Evolutionary conservation across 2,797 vertebrate species (phyloP).

Genomic region (Ceryle rudis): DNA sequence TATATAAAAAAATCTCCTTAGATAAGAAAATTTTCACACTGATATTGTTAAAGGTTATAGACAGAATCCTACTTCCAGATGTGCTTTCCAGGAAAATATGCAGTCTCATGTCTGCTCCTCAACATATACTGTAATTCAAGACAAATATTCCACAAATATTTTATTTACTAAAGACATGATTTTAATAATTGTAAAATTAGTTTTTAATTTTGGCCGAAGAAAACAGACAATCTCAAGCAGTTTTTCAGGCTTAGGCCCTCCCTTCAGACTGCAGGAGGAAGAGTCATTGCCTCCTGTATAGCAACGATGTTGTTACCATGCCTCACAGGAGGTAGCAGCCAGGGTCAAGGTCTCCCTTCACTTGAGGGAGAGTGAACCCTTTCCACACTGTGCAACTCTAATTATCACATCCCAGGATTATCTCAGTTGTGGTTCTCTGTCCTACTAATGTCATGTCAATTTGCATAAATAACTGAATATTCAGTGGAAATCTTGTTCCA

Average conservation of each 20-base stretch:
- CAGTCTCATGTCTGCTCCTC: background rate
- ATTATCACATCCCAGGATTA: background rate
- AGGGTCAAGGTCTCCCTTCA: background rate
- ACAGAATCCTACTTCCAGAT: background rate
- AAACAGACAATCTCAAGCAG: background rate
- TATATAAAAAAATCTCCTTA: slow-evolving; percentile 32
- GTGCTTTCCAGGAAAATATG: background rate
- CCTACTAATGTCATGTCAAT: background rate
- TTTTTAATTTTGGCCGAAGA: background rate
- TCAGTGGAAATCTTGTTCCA: background rate
- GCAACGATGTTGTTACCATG: background rate
- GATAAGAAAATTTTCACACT: slow-evolving; percentile 48
- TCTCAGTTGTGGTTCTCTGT: background rate
- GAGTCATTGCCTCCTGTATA: background rate
- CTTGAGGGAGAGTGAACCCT: background rate
- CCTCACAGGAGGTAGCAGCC: background rate
- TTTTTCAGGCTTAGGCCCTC: background rate
- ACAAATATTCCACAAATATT: background rate
- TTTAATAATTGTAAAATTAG: background rate
- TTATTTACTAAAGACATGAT: background rate
- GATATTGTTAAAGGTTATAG: slow-evolving; percentile 33
- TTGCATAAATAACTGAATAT: background rate
- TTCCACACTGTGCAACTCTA: background rate
- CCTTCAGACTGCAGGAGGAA: background rate
- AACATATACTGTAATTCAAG: background rate